phyloP scores from a whole-genome alignment of 2,888 invertebrate species.

The Parnassius apollo region DNA sequence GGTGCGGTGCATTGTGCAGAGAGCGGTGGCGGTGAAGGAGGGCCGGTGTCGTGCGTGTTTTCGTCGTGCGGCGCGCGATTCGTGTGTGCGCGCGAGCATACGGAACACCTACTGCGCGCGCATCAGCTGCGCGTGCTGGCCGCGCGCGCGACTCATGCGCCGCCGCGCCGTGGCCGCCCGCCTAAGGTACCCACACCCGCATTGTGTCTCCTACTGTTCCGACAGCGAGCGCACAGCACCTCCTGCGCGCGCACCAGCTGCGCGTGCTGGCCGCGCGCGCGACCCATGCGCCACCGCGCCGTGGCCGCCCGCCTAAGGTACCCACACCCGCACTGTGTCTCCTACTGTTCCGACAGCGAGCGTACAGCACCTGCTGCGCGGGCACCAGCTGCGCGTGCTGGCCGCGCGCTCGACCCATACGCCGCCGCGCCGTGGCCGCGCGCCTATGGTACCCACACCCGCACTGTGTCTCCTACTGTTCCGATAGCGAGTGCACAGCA shows the following conservation, averaged over 20 bases:
- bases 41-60: slow-evolving; percentile 57
- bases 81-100: slow-evolving; percentile 63
- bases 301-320: slow-evolving; percentile 44
- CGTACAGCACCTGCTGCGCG: too few relatives aligned
- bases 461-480: too few relatives aligned
- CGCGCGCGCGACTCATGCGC: slow-evolving; percentile 35
- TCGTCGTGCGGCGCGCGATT: slow-evolving; percentile 62
- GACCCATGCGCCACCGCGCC: slow-evolving; percentile 37
- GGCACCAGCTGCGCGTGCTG: too few relatives aligned
- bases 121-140: slow-evolving; percentile 70
- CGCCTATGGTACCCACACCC: too few relatives aligned
- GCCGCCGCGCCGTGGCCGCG: too few relatives aligned
- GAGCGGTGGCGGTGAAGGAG: too few relatives aligned
- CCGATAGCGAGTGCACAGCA: too few relatives aligned
- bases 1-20: too few relatives aligned
- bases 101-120: slow-evolving; percentile 70
- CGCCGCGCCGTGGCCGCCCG: slow-evolving; percentile 43
- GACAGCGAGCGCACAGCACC: slow-evolving; percentile 66
- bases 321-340: too few relatives aligned
- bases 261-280: slow-evolving; percentile 53
- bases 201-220: too few relatives aligned
- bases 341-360: too few relatives aligned
- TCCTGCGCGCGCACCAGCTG: slow-evolving; percentile 70
- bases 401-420: too few relatives aligned
- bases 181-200: slow-evolving; percentile 33